Evolutionary conservation across 2,797 vertebrate species (phyloP).

Genomic region (Lateolabrax maculatus): DNA sequence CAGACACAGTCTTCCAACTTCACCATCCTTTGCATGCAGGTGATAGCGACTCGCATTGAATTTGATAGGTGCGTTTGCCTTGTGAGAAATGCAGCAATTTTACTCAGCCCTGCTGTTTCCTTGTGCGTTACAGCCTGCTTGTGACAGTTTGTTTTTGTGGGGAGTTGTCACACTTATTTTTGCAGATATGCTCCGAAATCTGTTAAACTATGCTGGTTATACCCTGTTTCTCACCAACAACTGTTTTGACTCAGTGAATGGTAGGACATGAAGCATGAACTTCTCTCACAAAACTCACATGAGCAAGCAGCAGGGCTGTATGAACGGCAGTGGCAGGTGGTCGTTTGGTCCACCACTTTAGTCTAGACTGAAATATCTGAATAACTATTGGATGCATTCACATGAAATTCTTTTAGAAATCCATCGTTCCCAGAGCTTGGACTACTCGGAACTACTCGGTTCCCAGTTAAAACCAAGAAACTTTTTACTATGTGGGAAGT

Average conservation of each 20-base stretch:
- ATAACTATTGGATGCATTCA: not conserved
- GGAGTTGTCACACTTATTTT: not conserved
- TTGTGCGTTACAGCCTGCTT: conserved; percentile 1
- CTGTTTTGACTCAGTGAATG: not conserved
- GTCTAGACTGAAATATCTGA: not conserved
- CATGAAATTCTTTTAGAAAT: not conserved
- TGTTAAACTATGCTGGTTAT: not conserved
- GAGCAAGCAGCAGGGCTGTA: not conserved
- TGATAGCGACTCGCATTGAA: conserved; percentile 27
- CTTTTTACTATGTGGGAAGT: not conserved
- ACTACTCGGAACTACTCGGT: too few species aligned
- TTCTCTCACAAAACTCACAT: not conserved
- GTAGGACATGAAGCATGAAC: not conserved
- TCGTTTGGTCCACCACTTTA: too few species aligned
- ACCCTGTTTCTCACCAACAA: not conserved
- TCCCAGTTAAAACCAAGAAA: not conserved
- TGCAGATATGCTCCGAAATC: not conserved
- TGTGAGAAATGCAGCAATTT: not conserved
- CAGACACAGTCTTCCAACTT: conserved; percentile 9
- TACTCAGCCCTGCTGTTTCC: conserved; percentile 9
- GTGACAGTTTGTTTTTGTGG: not conserved
- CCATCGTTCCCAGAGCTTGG: not conserved
- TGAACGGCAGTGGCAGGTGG: not conserved
- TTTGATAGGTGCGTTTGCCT: conserved; percentile 37
- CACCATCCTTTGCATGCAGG: conserved; percentile 14